Base-by-base conservation (phyloP, 2,888 invertebrate species). In the Apamea crenata region DNA sequence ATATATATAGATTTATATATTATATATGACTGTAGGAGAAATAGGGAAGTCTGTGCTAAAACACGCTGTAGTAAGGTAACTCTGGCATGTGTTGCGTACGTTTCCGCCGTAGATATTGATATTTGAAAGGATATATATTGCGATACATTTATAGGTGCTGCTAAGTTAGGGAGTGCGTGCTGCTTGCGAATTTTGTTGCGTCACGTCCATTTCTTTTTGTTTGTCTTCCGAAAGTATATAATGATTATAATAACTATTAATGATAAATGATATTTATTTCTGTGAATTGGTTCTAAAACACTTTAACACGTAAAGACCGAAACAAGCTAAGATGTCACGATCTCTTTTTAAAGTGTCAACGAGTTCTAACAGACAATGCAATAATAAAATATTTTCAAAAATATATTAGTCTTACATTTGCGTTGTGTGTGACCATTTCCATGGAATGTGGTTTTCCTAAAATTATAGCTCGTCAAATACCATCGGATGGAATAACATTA, bases 41-140 rank as follows among this genome's bases (percentile, higher is more conserved):
- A 87, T 78, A 67, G 77, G 83, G 77, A 81, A 84, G 72, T 78
- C 80, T 78, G 82, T 78, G 74, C 66, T 78, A 75, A 83, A 87
- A 87, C 78, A 87, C 76, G 80, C 71, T 71, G 71, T 84, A 74
- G 73, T 63, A 32, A 85, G 77, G 67, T 53, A 81, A 85, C 80
- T 82, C 61, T 66, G 78, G 72, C 75, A 83, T 78, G 72, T 87
- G 85, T 70, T 74, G 67, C 78, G 72, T 80, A 80, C 69, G 75
- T 83, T 83, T 65, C 44, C 14, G 44, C 21, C 70, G 36, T 65
- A 74, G 29, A 74, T 68, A 76, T 82, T 80, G 78, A 79, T 87
- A 82, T 79, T 87, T 82, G 66, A 63, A 86, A 77, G 69, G 79
- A 78, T 67, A 63, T 82, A 50, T 78, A 50, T 78, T 50, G 61